phyloP scores from a whole-genome alignment of 2,797 vertebrate species.

The Enoplosus armatus region DNA sequence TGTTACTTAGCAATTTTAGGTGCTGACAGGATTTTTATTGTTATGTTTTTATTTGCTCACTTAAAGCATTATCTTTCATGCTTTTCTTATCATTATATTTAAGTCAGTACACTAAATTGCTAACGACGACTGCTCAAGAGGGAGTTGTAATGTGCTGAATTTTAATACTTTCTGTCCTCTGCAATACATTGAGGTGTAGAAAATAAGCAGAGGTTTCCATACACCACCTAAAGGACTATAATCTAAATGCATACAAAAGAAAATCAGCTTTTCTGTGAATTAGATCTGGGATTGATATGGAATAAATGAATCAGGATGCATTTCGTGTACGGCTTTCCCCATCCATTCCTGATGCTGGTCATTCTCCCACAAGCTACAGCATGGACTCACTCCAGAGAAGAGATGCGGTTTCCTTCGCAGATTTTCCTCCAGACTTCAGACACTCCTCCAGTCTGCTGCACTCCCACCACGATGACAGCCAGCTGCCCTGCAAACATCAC shows the following conservation, averaged over 20 bases:
- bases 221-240: not conserved
- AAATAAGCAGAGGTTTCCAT: no score
- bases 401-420: conserved; percentile 83
- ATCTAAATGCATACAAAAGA: not conserved
- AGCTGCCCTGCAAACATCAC: conserved; percentile 97
- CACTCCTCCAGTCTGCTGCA: conserved; percentile 87
- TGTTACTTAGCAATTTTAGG: no score
- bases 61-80: not conserved
- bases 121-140: no score
- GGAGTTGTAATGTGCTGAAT: not conserved
- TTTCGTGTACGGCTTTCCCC: not conserved
- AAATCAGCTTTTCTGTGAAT: not conserved
- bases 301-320: not conserved
- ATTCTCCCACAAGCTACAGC: not conserved
- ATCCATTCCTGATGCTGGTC: not conserved
- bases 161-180: not conserved
- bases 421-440: conserved; percentile 88
- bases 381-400: conserved; percentile 90
- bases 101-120: no score
- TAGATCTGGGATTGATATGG: not conserved
- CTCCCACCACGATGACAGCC: conserved; percentile 92
- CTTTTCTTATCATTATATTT: not conserved
- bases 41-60: not conserved
- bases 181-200: not conserved
- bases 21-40: not conserved